Conservation (phyloP, 2,113 vertebrate genomes). For the Cariama cristata region DNA sequence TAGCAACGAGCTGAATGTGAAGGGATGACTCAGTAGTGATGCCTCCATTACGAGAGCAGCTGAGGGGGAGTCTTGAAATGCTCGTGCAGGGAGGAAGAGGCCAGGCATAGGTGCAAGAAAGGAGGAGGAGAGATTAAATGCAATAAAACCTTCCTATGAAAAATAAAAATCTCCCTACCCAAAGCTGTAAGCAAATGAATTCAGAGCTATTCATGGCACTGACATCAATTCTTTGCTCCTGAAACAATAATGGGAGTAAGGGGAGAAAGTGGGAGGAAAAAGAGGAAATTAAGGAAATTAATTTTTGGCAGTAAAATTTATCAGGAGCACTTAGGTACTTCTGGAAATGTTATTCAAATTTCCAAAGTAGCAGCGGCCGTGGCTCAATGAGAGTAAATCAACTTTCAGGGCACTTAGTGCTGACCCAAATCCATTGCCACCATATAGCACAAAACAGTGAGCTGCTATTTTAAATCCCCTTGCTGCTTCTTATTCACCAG, state of each 20-base stretch:
- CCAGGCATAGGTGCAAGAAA: background rate
- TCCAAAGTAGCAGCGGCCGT: background rate
- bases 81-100: background rate
- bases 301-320: constrained; percentile 26
- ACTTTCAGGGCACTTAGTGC: background rate
- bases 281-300: constrained; percentile 33
- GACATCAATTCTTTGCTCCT: constrained; percentile 8
- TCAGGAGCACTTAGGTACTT: constrained; percentile 26
- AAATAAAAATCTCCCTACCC: background rate
- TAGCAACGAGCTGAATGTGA: background rate
- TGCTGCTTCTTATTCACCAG: background rate
- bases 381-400: constrained; percentile 30
- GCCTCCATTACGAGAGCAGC: background rate
- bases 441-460: background rate
- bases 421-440: background rate
- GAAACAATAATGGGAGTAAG: constrained; percentile 7
- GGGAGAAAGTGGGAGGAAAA: constrained; percentile 17
- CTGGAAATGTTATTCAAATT: constrained; percentile 14
- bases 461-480: background rate
- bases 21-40: constrained; percentile 3
- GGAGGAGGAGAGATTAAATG: background rate
- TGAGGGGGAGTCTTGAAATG: background rate
- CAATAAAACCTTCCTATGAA: background rate
- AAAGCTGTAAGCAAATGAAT: background rate
- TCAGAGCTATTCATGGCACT: background rate